These are phyloP conservation scores for Istiophorus platypterus DNA, from an alignment of 2,113 vertebrate genomes.

Conservation along the genomic window DNA sequence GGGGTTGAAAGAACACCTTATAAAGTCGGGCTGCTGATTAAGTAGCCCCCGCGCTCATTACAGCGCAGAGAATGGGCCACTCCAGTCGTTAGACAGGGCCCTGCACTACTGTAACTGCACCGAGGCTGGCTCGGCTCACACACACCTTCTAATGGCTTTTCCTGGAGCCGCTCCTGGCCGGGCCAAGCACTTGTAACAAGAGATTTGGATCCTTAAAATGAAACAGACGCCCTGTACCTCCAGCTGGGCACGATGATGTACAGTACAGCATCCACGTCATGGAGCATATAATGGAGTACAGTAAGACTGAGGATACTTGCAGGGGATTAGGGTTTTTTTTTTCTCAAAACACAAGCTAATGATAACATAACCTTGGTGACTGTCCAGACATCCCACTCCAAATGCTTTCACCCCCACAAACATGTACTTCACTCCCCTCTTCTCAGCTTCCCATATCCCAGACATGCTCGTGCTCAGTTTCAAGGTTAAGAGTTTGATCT, in stretches of 20 bases:
- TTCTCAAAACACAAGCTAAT: constrained; percentile 37
- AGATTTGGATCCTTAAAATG: constrained; percentile 58
- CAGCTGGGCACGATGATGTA: constrained; percentile 53
- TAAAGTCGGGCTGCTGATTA: constrained; percentile 71
- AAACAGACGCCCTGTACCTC: constrained; percentile 53
- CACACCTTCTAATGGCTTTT: constrained; percentile 82
- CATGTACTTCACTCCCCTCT: constrained; percentile 40
- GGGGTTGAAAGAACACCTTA: constrained; percentile 71
- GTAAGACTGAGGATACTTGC: not conserved
- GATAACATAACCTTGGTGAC: constrained; percentile 44
- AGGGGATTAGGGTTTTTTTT: constrained; percentile 13
- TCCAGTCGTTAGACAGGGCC: constrained; percentile 68
- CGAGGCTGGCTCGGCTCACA: constrained; percentile 74
- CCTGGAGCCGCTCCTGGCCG: constrained; percentile 61
- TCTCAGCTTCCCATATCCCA: constrained; percentile 21
- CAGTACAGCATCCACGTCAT: constrained; percentile 3
- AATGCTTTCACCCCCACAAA: constrained; percentile 26
- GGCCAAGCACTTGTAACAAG: constrained; percentile 45
- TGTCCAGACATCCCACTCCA: constrained; percentile 47
- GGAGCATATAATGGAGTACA: constrained; percentile 22
- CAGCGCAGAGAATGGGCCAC: constrained; percentile 41
- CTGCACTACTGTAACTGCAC: constrained; percentile 65
- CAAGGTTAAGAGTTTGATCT: constrained; percentile 48
- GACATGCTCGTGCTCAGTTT: not conserved
- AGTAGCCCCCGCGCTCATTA: constrained; percentile 56